Conservation (phyloP, 2,797 vertebrate species). For the Acrossocheilus fasciatus region DNA sequence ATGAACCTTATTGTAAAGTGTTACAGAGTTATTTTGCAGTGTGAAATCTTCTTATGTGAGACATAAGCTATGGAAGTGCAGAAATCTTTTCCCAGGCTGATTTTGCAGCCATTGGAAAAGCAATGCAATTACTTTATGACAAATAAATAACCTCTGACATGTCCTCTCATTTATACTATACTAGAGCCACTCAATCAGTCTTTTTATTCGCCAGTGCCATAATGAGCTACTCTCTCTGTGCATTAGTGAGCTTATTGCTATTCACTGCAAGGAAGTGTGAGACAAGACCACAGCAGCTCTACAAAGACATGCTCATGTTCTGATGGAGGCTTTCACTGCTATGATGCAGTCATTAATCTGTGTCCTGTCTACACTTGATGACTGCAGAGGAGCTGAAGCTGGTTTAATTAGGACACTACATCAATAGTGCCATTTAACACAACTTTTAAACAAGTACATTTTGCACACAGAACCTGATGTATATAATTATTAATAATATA, state of each 20-base stretch:
- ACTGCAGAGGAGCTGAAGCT: constrained; percentile 41
- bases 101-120: constrained; percentile 39
- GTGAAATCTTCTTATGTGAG: not conserved
- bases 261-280: constrained; percentile 71
- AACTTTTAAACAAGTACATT: not conserved
- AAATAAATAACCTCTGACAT: constrained; percentile 59
- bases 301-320: constrained; percentile 62
- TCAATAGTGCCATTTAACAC: not conserved
- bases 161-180: constrained; percentile 65
- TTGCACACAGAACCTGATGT: not conserved
- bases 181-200: constrained; percentile 67
- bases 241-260: constrained; percentile 75
- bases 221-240: constrained; percentile 60
- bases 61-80: not conserved
- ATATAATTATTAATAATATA: not conserved
- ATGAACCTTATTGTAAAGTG: no score
- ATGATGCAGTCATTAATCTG: constrained; percentile 74
- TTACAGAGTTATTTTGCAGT: not conserved
- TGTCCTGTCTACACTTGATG: constrained; percentile 58
- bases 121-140: constrained; percentile 60
- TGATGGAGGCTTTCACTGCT: constrained; percentile 64
- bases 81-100: constrained; percentile 16
- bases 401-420: not conserved
- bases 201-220: constrained; percentile 56
- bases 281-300: constrained; percentile 63